These are phyloP conservation scores for Arvicanthis niloticus DNA, from an alignment of 2,113 vertebrate species.

Conservation along the genomic window DNA sequence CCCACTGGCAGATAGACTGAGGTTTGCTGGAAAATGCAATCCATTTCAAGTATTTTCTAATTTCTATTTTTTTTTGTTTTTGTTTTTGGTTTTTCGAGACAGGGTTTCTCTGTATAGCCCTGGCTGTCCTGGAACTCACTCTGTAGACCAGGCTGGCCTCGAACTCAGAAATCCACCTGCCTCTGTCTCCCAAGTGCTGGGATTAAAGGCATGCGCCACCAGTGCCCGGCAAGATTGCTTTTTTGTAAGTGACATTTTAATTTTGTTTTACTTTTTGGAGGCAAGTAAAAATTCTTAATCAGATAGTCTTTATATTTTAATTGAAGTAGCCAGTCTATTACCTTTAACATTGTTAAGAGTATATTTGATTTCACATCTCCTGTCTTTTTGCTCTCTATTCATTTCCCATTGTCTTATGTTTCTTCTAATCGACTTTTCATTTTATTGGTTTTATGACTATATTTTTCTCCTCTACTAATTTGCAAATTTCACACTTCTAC, in stretches of 20 bases:
- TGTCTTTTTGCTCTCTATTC: neutral
- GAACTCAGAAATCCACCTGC: no score
- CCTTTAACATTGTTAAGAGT: neutral
- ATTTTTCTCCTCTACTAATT: neutral
- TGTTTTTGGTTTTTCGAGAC: no score
- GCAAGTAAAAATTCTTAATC: neutral
- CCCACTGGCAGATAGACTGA: neutral
- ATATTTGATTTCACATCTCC: neutral
- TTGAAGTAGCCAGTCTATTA: neutral
- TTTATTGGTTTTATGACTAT: neutral
- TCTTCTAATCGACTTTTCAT: neutral
- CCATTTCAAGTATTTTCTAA: neutral
- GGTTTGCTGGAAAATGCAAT: neutral
- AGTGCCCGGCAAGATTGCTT: neutral
- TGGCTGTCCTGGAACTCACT: no score
- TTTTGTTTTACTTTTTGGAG: no score
- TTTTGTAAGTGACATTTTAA: neutral
- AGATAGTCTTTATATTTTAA: neutral
- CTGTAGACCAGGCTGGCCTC: no score
- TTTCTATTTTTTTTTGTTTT: neutral
- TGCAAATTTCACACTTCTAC: neutral
- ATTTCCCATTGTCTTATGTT: neutral
- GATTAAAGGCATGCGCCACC: no score
- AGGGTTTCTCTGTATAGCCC: no score
- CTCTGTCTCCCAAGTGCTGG: no score